These are phyloP conservation scores for Nephrotoma appendiculata DNA, from an alignment of 2,888 invertebrate species.

Conservation along the genomic window DNA sequence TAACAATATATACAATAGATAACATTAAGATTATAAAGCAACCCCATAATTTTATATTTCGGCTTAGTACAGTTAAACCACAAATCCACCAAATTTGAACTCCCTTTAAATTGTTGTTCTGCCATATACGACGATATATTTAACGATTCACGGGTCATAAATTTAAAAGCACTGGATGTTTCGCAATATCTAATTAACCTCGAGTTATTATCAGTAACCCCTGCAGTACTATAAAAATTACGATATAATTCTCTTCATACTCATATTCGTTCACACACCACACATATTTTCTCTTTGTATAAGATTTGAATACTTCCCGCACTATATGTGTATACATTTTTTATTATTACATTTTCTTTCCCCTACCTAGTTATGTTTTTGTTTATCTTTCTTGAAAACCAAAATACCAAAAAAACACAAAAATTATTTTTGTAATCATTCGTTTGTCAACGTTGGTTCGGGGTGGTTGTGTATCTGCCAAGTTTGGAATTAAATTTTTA, in stretches of 20 bases:
- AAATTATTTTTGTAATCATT: not conserved
- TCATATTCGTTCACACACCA: not conserved
- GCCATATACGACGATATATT: not conserved
- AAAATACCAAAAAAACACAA: not conserved
- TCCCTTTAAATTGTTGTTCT: not conserved
- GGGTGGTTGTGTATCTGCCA: not conserved
- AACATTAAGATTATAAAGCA: no score
- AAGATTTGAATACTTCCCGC: not conserved
- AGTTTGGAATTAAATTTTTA: not conserved
- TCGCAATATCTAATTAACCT: not conserved
- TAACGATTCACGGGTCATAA: not conserved
- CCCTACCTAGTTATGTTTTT: not conserved
- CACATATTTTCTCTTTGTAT: not conserved
- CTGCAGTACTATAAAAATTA: not conserved
- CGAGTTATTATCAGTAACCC: not conserved
- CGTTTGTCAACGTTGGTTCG: not conserved
- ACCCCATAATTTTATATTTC: no score
- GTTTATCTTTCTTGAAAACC: not conserved
- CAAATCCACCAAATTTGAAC: not conserved
- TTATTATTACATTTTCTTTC: not conserved
- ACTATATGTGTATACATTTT: not conserved
- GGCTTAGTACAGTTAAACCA: not conserved
- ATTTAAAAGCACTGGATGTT: not conserved
- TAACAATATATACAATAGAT: no score
- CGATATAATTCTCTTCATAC: not conserved